phyloP scores from a whole-genome alignment of 2,113 vertebrate species.

The Coptodon rendalli region DNA sequence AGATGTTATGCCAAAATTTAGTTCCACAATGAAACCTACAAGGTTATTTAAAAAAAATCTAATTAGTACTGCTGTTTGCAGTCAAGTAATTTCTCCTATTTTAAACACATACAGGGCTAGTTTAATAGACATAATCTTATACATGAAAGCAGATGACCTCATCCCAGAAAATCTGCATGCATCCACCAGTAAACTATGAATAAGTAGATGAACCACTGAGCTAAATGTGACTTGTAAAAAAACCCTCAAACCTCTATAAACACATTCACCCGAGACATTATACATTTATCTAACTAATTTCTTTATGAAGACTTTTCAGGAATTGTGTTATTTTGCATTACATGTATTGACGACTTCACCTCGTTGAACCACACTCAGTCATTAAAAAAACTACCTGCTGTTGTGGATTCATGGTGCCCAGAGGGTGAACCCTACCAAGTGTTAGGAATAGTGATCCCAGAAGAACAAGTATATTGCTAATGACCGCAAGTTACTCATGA shows the following conservation, averaged over 20 bases:
- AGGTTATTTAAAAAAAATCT: background rate
- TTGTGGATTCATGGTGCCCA: background rate
- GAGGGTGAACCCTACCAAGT: background rate
- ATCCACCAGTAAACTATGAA: background rate
- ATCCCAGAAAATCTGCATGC: background rate
- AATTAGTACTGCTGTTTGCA: background rate
- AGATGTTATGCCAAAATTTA: background rate
- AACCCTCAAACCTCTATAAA: background rate
- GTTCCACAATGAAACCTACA: background rate
- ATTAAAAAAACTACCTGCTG: background rate
- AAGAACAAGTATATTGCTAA: background rate
- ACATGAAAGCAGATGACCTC: background rate
- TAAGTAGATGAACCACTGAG: background rate
- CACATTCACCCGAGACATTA: background rate
- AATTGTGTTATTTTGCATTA: background rate
- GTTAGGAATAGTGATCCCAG: background rate
- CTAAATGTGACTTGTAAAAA: background rate
- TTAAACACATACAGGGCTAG: background rate
- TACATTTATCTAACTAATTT: background rate
- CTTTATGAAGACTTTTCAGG: background rate
- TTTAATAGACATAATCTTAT: background rate
- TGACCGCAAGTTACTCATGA: background rate
- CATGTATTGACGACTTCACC: background rate
- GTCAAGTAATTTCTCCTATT: background rate
- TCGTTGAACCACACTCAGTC: background rate